These are phyloP conservation scores for Cynodonichthys magdalenae DNA, from an alignment of 2,797 vertebrate genomes.

Conservation along the genomic window DNA sequence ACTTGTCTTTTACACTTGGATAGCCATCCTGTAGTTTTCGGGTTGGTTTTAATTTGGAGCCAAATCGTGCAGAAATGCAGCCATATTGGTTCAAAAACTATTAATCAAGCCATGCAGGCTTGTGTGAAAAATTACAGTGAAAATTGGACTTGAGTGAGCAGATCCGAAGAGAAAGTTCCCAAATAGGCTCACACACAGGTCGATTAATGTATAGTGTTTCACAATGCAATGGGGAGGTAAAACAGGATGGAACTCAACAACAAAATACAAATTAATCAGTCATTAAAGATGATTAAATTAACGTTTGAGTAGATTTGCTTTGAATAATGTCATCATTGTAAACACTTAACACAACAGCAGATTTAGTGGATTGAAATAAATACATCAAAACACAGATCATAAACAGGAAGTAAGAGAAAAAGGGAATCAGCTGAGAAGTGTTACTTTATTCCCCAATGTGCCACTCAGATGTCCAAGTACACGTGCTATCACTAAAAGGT, in stretches of 20 bases:
- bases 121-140: slow-evolving; percentile 14
- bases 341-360: slow-evolving; percentile 33
- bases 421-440: slow-evolving; percentile 24
- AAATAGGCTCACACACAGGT: neutral
- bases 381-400: slow-evolving; percentile 20
- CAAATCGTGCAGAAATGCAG: slow-evolving; percentile 30
- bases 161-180: neutral
- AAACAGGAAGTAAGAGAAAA: neutral
- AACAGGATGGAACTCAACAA: no score
- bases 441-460: slow-evolving; percentile 48
- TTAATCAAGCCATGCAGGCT: slow-evolving; percentile 18
- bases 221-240: no score
- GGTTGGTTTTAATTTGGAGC: slow-evolving; percentile 21
- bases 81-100: slow-evolving; percentile 30
- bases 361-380: slow-evolving; percentile 32
- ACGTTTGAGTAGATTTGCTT: neutral
- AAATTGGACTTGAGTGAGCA: slow-evolving; percentile 8
- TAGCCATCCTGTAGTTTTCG: slow-evolving; percentile 5
- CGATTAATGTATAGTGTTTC: no score
- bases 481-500: slow-evolving; percentile 28
- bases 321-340: neutral
- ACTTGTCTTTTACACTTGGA: slow-evolving; percentile 18
- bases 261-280: no score
- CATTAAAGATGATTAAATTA: no score
- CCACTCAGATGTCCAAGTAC: slow-evolving; percentile 47